A percentile compares a stretch with the other conserved stretches of the same genome.
These are phyloP conservation scores for Euleptes europaea DNA, from an alignment of 2,113 vertebrate genomes.

Conservation along the genomic window DNA sequence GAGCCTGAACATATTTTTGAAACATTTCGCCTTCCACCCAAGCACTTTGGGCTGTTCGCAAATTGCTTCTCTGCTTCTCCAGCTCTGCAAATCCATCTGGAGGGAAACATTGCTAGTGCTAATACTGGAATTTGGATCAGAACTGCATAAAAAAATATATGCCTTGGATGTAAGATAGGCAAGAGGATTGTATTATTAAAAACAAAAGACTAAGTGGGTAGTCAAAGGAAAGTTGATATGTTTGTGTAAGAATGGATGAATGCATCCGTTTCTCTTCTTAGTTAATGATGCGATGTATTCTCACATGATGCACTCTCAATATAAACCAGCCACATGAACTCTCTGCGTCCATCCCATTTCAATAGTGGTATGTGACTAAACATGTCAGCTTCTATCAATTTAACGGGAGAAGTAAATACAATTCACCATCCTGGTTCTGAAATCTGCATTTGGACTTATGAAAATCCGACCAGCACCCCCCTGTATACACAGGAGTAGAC, in stretches of 20 bases:
- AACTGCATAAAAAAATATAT: background rate
- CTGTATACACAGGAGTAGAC: too few relatives aligned
- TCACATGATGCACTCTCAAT: background rate
- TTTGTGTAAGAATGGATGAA: background rate
- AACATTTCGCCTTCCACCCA: background rate
- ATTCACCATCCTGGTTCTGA: too few relatives aligned
- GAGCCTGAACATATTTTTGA: slow-evolving; percentile 7
- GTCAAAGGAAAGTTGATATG: background rate
- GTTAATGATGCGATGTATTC: background rate
- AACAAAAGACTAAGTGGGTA: too few relatives aligned
- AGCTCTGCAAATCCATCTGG: background rate
- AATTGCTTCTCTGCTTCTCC: background rate
- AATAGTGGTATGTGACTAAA: too few relatives aligned
- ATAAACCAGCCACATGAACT: too few relatives aligned
- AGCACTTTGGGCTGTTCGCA: background rate
- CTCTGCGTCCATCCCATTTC: too few relatives aligned
- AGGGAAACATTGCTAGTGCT: background rate
- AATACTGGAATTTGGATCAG: background rate
- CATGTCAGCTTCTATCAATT: too few relatives aligned
- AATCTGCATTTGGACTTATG: too few relatives aligned
- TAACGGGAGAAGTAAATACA: too few relatives aligned
- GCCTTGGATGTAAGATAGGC: too few relatives aligned
- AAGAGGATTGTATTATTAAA: background rate
- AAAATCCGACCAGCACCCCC: too few relatives aligned
- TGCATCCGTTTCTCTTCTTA: background rate